Evolutionary conservation across 2,888 invertebrate genomes (phyloP).

Genomic region (Selenia dentaria): DNA sequence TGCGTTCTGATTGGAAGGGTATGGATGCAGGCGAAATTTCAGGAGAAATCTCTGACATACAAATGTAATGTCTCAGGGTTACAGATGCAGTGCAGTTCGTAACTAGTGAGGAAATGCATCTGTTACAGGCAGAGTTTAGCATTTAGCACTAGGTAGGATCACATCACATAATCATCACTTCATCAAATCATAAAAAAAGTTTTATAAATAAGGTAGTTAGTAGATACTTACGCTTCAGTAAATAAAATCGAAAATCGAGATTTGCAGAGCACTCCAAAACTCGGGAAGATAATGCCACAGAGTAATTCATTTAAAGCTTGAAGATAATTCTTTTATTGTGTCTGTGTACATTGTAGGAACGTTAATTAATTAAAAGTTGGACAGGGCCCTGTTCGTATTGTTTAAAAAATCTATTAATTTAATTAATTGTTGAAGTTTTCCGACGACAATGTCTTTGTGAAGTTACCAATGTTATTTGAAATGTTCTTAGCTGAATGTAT

Average conservation of each 20-base stretch:
- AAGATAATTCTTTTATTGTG: constrained; percentile 50
- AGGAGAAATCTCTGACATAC: no score
- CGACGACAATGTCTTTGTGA: constrained; percentile 14
- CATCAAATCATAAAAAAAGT: no score
- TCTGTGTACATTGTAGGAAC: constrained; percentile 43
- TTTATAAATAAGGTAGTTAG: no score
- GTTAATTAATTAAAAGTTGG: constrained; percentile 61
- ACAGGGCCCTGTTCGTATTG: constrained; percentile 35
- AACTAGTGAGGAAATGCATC: no score
- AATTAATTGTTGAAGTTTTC: constrained; percentile 23
- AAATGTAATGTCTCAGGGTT: no score
- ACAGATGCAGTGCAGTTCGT: no score
- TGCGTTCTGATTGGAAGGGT: no score
- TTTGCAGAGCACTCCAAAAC: constrained; percentile 51
- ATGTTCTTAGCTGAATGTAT: neutral
- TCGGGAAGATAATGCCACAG: constrained; percentile 44
- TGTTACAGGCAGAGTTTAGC: no score
- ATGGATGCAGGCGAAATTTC: no score
- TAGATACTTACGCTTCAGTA: no score
- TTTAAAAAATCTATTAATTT: constrained; percentile 33
- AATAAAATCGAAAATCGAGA: constrained; percentile 18
- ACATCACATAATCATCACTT: no score
- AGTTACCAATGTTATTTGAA: constrained; percentile 3
- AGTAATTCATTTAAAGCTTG: constrained; percentile 46
- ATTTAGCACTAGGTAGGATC: no score